These are phyloP conservation scores for Epiperipatus broadwayi DNA, from an alignment of 2,888 invertebrate species.

Conservation along the genomic window DNA sequence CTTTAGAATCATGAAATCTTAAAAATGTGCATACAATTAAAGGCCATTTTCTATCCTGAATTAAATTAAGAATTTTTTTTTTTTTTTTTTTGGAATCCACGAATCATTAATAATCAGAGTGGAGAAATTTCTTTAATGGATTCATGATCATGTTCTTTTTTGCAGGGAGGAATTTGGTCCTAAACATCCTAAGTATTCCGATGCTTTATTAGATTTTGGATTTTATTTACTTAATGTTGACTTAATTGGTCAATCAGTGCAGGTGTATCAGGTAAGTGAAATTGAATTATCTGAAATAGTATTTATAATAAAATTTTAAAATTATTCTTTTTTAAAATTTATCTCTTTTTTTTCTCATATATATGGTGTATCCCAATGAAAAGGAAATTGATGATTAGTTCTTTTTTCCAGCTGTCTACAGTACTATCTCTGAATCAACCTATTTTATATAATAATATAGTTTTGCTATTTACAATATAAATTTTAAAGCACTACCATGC, in stretches of 20 bases:
- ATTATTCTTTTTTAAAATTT: too few species aligned
- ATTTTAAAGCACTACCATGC: too few species aligned
- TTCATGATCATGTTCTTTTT: conserved; percentile 11
- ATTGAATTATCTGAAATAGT: background rate
- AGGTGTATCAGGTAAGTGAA: conserved; percentile 47
- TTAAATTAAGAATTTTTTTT: conserved; percentile 12
- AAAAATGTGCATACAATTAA: too few species aligned
- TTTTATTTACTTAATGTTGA: conserved; percentile 77
- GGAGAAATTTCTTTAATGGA: background rate
- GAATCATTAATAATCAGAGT: conserved; percentile 1
- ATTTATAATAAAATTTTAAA: conserved; percentile 6
- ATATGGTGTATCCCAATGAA: conserved; percentile 1
- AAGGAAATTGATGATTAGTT: too few species aligned
- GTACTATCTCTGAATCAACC: too few species aligned
- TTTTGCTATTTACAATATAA: too few species aligned
- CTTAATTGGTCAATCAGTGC: conserved; percentile 60
- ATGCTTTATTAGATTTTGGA: conserved; percentile 67
- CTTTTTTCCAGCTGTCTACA: too few species aligned
- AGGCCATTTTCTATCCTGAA: too few species aligned
- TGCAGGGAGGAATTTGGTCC: conserved; percentile 32
- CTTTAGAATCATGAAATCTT: too few species aligned
- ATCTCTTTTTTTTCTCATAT: too few species aligned
- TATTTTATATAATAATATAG: too few species aligned
- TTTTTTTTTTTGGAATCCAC: background rate
- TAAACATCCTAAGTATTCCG: conserved; percentile 60